Percentiles rank a stretch among this genome's conserved stretches.
These are phyloP conservation scores for Larimichthys polyactis DNA, from an alignment of 2,113 vertebrate species.

Conservation along the genomic window DNA sequence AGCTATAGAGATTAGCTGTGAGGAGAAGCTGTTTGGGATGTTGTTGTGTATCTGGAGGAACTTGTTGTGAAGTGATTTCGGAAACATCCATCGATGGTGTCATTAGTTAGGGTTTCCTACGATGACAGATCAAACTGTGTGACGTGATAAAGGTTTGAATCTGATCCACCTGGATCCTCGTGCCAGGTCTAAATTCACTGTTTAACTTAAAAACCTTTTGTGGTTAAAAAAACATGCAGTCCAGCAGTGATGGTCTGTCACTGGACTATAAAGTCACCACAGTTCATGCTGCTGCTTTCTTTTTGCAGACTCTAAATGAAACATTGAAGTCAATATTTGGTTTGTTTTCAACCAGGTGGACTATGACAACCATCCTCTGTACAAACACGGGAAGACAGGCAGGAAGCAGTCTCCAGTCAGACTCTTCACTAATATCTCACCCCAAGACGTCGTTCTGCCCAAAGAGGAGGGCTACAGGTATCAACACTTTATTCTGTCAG, in stretches of 20 bases:
- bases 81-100: no score
- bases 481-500: not conserved
- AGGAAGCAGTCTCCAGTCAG: slow-evolving; percentile 95
- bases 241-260: not conserved
- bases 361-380: slow-evolving; percentile 96
- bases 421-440: slow-evolving; percentile 92
- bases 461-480: slow-evolving; percentile 94
- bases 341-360: slow-evolving; percentile 87
- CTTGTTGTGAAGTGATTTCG: no score
- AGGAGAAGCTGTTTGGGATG: not conserved
- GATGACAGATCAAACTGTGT: no score
- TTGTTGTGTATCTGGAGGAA: not conserved
- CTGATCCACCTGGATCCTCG: no score
- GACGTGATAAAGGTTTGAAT: no score
- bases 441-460: slow-evolving; percentile 88
- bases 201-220: no score
- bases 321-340: not conserved
- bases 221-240: no score
- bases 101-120: no score
- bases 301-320: slow-evolving; percentile 73
- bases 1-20: not conserved
- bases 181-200: no score
- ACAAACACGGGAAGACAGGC: slow-evolving; percentile 94
- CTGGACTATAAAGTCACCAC: not conserved
- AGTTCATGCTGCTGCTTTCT: not conserved